phyloP scores from a whole-genome alignment of 2,113 vertebrate species.

The Chiloscyllium plagiosum region DNA sequence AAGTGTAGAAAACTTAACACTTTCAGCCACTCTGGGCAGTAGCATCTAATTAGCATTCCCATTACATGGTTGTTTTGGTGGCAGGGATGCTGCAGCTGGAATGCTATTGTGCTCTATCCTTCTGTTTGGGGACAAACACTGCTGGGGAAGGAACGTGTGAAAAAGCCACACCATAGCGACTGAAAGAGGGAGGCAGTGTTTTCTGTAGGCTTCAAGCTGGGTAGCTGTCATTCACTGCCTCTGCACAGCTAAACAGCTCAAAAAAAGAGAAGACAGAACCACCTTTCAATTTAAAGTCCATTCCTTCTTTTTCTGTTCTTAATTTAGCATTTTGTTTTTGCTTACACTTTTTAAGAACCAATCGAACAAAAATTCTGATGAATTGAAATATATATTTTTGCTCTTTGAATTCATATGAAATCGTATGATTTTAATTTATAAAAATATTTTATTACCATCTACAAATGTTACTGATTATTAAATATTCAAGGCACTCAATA shows the following conservation, averaged over 20 bases:
- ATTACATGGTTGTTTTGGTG: slow-evolving; percentile 57
- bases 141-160: slow-evolving; percentile 73
- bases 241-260: slow-evolving; percentile 60
- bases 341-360: not conserved
- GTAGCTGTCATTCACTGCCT: slow-evolving; percentile 70
- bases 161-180: slow-evolving; percentile 65
- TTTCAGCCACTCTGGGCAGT: slow-evolving; percentile 48
- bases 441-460: not conserved
- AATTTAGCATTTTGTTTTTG: slow-evolving; percentile 16
- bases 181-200: slow-evolving; percentile 74
- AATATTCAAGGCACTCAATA: not conserved
- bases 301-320: slow-evolving; percentile 50
- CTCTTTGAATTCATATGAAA: not conserved
- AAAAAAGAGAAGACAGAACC: slow-evolving; percentile 63
- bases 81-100: slow-evolving; percentile 65
- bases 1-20: slow-evolving; percentile 52
- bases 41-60: slow-evolving; percentile 68
- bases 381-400: slow-evolving; percentile 42
- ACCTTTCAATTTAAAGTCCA: slow-evolving; percentile 72
- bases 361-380: slow-evolving; percentile 46
- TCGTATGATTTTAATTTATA: not conserved
- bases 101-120: slow-evolving; percentile 69
- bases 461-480: slow-evolving; percentile 31
- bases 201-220: slow-evolving; percentile 68
- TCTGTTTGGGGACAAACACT: slow-evolving; percentile 87